A percentile compares a stretch with the other conserved stretches of the same genome.
Evolutionary conservation across 2,888 invertebrate species (phyloP).

Genomic region (Brachyopa scutellaris): DNA sequence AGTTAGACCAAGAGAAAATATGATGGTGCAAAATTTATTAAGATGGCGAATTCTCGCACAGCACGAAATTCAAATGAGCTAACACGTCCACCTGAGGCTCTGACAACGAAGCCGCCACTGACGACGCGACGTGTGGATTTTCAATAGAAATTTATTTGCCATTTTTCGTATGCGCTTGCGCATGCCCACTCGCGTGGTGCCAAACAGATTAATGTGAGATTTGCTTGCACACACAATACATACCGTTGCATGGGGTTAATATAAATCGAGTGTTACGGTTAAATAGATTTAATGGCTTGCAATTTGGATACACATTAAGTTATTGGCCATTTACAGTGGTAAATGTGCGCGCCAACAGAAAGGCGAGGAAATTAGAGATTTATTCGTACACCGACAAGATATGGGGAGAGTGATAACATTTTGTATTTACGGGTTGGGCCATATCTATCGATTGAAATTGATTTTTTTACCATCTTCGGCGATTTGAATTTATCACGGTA

Average conservation of each 20-base stretch:
- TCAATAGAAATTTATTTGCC: conserved; percentile 66
- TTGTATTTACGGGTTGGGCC: conserved; percentile 54
- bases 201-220: conserved; percentile 63
- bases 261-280: conserved; percentile 70
- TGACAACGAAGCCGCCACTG: no score
- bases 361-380: conserved; percentile 55
- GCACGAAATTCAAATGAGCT: neutral
- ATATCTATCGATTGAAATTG: conserved; percentile 25
- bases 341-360: conserved; percentile 5
- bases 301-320: conserved; percentile 71
- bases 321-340: conserved; percentile 61
- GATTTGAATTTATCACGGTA: no score
- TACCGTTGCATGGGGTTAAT: conserved; percentile 49
- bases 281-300: conserved; percentile 69
- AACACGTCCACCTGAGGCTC: conserved; percentile 32
- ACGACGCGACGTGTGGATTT: conserved; percentile 53
- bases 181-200: conserved; percentile 40
- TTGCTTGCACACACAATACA: conserved; percentile 6
- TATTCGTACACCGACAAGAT: conserved; percentile 25
- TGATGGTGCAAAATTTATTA: conserved; percentile 17
- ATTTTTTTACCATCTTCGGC: conserved; percentile 10
- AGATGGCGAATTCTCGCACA: conserved; percentile 13
- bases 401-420: conserved; percentile 42
- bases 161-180: conserved; percentile 45
- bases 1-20: conserved; percentile 1